These are phyloP conservation scores for Todiramphus saurophagus DNA, from an alignment of 2,113 vertebrate species.

Conservation along the genomic window DNA sequence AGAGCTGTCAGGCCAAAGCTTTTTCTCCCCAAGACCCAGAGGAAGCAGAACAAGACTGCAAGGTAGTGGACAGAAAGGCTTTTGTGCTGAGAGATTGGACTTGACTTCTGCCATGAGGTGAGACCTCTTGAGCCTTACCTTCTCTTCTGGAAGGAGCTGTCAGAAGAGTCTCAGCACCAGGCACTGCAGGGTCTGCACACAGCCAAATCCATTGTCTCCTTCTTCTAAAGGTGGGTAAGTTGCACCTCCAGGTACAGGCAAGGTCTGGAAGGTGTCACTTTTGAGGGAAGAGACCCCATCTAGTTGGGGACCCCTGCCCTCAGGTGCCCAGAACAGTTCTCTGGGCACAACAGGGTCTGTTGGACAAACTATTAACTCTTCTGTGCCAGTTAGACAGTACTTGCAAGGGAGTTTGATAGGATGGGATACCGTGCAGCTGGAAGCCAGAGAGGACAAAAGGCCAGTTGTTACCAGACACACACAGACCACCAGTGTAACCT, in stretches of 20 bases:
- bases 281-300: not conserved
- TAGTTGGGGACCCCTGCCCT: not conserved
- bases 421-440: not conserved
- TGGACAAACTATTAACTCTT: not conserved
- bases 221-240: not conserved
- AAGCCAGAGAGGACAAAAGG: not conserved
- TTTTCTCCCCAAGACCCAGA: not conserved
- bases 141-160: not conserved
- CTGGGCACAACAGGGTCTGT: not conserved
- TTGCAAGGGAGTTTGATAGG: not conserved
- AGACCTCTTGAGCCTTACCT: not conserved
- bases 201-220: not conserved
- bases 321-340: not conserved
- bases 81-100: not conserved
- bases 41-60: not conserved
- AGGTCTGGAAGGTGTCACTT: not conserved
- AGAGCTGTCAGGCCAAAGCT: not conserved
- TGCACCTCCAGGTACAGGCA: not conserved
- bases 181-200: accelerated
- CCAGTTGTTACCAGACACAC: not conserved
- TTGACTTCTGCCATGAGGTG: not conserved
- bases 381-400: not conserved
- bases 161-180: not conserved
- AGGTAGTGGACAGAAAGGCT: not conserved
- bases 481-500: not conserved